phyloP scores from a whole-genome alignment of 1,140 invertebrate genomes.

The Euura saliciscinereae region DNA sequence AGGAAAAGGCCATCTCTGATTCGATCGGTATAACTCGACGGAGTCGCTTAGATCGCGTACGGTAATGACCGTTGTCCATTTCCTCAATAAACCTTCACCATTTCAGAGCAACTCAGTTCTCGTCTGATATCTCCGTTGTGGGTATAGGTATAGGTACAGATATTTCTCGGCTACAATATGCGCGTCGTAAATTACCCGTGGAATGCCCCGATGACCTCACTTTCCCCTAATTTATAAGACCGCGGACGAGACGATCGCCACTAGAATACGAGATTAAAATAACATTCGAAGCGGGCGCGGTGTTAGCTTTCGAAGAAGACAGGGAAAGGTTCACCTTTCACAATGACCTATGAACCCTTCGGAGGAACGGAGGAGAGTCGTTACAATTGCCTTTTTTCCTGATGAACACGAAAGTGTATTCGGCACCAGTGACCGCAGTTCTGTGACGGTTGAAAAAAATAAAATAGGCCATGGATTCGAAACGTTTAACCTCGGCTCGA shows the following conservation, averaged over 20 bases:
- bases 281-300: neutral
- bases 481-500: neutral
- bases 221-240: constrained; percentile 4
- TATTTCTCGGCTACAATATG: neutral
- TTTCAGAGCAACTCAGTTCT: neutral
- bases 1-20: constrained; percentile 3
- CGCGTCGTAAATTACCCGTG: neutral
- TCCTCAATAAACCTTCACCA: neutral
- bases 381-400: neutral
- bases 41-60: neutral
- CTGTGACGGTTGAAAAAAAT: neutral
- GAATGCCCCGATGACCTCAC: constrained; percentile 6
- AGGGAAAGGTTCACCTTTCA: neutral
- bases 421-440: neutral
- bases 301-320: neutral
- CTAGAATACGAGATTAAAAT: neutral
- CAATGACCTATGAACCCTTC: neutral
- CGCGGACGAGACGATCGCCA: neutral
- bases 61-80: constrained; percentile 7
- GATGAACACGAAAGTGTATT: neutral
- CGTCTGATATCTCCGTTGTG: neutral
- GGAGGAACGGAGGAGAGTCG: neutral
- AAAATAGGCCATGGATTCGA: neutral
- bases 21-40: neutral
- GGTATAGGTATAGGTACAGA: too few species aligned